A percentile compares a stretch with the other conserved stretches of the same genome.
phyloP scores from a whole-genome alignment of 2,113 vertebrate species.

The Penelope pileata region DNA sequence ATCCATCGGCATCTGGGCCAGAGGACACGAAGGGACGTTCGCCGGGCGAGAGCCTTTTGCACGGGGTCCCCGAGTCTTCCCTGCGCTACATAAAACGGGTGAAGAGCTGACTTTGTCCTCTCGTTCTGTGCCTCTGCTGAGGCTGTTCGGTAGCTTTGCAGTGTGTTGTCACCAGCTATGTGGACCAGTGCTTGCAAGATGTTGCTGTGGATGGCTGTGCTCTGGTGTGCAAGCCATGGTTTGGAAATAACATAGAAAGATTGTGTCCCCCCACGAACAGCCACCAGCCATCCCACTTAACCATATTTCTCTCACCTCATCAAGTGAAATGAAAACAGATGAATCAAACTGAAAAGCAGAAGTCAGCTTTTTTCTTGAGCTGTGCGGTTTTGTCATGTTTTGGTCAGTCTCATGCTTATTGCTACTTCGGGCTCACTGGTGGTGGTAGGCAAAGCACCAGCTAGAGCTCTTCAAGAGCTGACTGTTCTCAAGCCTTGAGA shows the following conservation, averaged over 20 bases:
- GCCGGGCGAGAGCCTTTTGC: slow-evolving; percentile 70
- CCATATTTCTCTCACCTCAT: neutral
- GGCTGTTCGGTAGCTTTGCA: accelerated
- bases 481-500: neutral
- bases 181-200: no score
- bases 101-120: neutral
- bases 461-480: neutral
- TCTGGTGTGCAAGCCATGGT: neutral
- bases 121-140: neutral
- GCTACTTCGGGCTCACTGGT: accelerated
- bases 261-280: neutral
- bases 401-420: neutral
- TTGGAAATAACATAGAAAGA: no score
- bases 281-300: neutral
- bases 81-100: slow-evolving; percentile 88
- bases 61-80: slow-evolving; percentile 83
- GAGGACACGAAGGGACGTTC: slow-evolving; percentile 13
- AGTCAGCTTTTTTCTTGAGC: neutral
- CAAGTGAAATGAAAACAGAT: neutral
- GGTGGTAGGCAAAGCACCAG: neutral
- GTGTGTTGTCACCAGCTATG: neutral
- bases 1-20: neutral
- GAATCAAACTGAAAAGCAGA: neutral
- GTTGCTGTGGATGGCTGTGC: no score
- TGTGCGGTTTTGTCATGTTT: neutral